A percentile compares a stretch with the other conserved stretches of the same genome.
Conservation (phyloP, 2,797 vertebrate genomes). For the Pampus argenteus region DNA sequence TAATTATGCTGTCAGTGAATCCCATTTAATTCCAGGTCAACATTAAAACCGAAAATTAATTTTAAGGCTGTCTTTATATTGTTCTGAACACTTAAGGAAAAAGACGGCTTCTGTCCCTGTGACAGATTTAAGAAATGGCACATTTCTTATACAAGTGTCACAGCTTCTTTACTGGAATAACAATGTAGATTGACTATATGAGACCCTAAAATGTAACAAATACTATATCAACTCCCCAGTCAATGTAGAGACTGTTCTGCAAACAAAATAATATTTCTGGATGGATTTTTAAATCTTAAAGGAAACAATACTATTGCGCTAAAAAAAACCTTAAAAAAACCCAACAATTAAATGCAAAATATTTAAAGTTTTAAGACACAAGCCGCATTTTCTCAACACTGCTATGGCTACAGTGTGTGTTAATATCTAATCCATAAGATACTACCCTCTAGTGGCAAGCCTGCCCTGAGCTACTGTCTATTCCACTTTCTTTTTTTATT, state of each 20-base stretch:
- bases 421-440: slow-evolving; percentile 69
- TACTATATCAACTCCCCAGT: neutral
- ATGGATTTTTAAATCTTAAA: slow-evolving; percentile 8
- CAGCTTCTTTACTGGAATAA: slow-evolving; percentile 25
- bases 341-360: neutral
- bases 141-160: slow-evolving; percentile 35
- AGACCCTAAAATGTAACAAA: slow-evolving; percentile 20
- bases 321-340: slow-evolving; percentile 9
- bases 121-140: slow-evolving; percentile 24
- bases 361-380: slow-evolving; percentile 17
- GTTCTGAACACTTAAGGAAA: slow-evolving; percentile 44
- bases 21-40: slow-evolving; percentile 69
- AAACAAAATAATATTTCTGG: neutral
- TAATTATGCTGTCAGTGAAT: slow-evolving; percentile 75
- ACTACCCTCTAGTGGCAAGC: slow-evolving; percentile 84
- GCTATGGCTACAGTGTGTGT: slow-evolving; percentile 39
- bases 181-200: slow-evolving; percentile 23
- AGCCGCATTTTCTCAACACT: slow-evolving; percentile 21
- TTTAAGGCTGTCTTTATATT: slow-evolving; percentile 61
- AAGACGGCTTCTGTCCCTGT: slow-evolving; percentile 21
- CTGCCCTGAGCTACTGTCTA: slow-evolving; percentile 27
- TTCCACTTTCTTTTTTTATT: slow-evolving; percentile 8
- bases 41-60: slow-evolving; percentile 64
- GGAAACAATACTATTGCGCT: neutral
- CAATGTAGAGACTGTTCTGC: neutral